Base-by-base conservation (phyloP, 2,888 invertebrate species). In the Steromphala cineraria region DNA sequence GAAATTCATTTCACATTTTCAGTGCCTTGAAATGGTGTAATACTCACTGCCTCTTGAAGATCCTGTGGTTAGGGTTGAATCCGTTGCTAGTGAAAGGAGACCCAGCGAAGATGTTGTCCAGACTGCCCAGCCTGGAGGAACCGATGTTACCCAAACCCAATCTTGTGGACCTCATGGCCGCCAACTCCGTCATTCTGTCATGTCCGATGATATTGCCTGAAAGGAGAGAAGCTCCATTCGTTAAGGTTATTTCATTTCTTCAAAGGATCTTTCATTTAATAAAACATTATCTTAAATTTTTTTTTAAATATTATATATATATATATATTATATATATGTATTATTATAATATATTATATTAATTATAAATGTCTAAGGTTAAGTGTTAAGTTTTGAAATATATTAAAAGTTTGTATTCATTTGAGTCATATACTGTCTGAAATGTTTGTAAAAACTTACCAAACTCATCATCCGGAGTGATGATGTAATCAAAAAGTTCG, bases 161-260 rank as follows among this genome's bases (percentile, higher is more conserved):
- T 28, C 24, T 71, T 1, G 84, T 84, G 31, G 82, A 81, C 31
- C 55, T 84, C 80, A 84, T 80, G 74, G 76, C 82, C 28, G 77
- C 67, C 53, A 82, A 79, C 46, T 84, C 84, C 4, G 82, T 56
- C 15, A 84, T 19, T n/a, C 80, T 75, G 78, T 81, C 81, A 31
- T 78, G 74, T 24, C 53, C 52, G n/a, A 84, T 82, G 52, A 71
- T 77, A 36, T 79, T 74, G 15, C 84, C 84, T 84, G 75, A 13
- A 24, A 53, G 3, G 19, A 21, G 13, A 56, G 1, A 28, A 40
- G n/a, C 0, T 10, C n/a, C n/a, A 24, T 3, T 4, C n/a, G n/a
- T 21, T n/a, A n/a, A n/a, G n/a, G n/a, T n/a, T n/a, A n/a, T n/a
- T n/a, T n/a, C n/a, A n/a, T n/a, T n/a, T n/a, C n/a, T n/a, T n/a